Evolutionary conservation across 2,888 invertebrate species (phyloP).

Genomic region (Apeira syringaria): DNA sequence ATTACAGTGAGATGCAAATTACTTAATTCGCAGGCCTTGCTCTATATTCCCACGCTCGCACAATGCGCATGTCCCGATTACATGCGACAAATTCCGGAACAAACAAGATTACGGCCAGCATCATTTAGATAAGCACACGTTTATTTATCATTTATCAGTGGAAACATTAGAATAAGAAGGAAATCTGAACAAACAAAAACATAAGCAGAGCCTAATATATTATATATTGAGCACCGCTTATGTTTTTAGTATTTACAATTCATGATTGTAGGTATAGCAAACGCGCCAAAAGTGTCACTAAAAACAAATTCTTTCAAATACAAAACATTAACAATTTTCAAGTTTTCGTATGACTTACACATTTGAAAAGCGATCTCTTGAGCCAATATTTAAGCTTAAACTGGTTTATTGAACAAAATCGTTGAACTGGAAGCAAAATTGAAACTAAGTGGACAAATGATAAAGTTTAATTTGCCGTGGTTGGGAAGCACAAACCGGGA

Average conservation of each 20-base stretch:
- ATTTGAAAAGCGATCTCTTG: slow-evolving; percentile 9
- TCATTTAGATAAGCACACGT: slow-evolving; percentile 8
- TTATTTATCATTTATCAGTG: slow-evolving; percentile 5
- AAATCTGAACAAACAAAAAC: slow-evolving; percentile 5
- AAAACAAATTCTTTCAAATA: slow-evolving; percentile 41
- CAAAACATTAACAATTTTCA: slow-evolving; percentile 46
- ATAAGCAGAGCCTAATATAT: no score
- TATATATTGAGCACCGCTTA: slow-evolving; percentile 14
- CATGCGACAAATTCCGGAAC: slow-evolving; percentile 16
- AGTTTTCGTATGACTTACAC: slow-evolving; percentile 23
- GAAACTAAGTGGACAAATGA: slow-evolving; percentile 32
- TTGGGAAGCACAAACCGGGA: slow-evolving; percentile 27
- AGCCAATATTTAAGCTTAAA: slow-evolving; percentile 1
- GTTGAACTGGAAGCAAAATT: slow-evolving; percentile 32
- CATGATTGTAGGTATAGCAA: slow-evolving; percentile 42
- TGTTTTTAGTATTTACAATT: no score
- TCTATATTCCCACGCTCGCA: slow-evolving; percentile 7
- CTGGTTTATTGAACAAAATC: slow-evolving; percentile 5
- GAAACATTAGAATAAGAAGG: slow-evolving; percentile 4
- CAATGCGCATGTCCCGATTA: slow-evolving; percentile 8
- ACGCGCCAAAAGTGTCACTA: slow-evolving; percentile 36
- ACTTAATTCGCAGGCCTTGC: slow-evolving; percentile 4
- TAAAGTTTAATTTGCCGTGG: slow-evolving; percentile 44
- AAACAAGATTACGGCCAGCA: slow-evolving; percentile 11
- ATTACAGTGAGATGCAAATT: slow-evolving; percentile 1